Evolutionary conservation across 2,113 vertebrate genomes (phyloP).

Genomic region (Pipa parva): DNA sequence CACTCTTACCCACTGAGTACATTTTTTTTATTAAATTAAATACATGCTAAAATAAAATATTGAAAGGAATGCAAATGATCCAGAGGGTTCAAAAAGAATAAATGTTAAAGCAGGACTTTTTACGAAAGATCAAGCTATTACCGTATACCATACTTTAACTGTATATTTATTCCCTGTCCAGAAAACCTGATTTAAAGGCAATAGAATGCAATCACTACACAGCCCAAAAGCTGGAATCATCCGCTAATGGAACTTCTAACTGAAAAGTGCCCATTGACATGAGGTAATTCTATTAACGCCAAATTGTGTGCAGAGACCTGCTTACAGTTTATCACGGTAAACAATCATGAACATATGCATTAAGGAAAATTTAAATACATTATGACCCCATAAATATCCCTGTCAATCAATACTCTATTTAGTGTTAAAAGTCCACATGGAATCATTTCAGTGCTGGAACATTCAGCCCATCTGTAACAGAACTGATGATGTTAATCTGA

Average conservation of each 20-base stretch:
- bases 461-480: constrained; percentile 55
- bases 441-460: constrained; percentile 51
- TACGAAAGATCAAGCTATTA: constrained; percentile 87
- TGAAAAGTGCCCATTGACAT: constrained; percentile 81
- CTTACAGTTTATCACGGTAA: constrained; percentile 73
- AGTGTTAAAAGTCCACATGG: constrained; percentile 53
- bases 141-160: constrained; percentile 78
- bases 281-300: constrained; percentile 79
- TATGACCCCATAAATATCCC: constrained; percentile 85
- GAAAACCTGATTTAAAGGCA: constrained; percentile 86
- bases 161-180: constrained; percentile 90
- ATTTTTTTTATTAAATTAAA: too few species aligned
- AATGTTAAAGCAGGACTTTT: constrained; percentile 50
- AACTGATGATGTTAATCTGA: constrained; percentile 51
- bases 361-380: constrained; percentile 94
- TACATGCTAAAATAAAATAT: too few species aligned
- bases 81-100: too few species aligned
- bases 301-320: constrained; percentile 62
- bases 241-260: constrained; percentile 92
- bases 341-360: constrained; percentile 85
- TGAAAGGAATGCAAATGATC: too few species aligned
- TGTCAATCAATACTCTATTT: constrained; percentile 65
- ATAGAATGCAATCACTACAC: constrained; percentile 82
- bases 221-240: constrained; percentile 85
- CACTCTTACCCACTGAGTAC: too few species aligned